Percentiles rank a stretch among this genome's conserved stretches.
Evolutionary conservation across 1,140 invertebrate genomes (phyloP).

Genomic region (Cherax quadricarinatus): DNA sequence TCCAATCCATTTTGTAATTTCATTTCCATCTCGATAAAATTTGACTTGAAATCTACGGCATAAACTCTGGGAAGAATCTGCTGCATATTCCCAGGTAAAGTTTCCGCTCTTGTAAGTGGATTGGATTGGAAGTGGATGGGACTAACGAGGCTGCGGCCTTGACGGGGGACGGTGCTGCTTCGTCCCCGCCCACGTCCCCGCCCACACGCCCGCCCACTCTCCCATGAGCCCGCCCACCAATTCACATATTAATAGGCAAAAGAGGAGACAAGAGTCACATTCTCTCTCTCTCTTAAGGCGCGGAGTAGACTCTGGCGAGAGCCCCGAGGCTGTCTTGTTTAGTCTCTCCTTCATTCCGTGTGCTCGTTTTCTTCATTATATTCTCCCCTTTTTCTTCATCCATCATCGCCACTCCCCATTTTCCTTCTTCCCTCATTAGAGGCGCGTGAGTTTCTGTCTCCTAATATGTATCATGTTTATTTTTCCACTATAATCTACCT

Average conservation of each 20-base stretch:
- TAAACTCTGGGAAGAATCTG: neutral
- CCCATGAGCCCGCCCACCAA: neutral
- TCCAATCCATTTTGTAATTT: constrained; percentile 64
- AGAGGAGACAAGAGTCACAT: neutral
- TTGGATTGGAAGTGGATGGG: constrained; percentile 44
- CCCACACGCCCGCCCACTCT: neutral
- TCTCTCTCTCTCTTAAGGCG: no score
- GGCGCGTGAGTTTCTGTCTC: no score
- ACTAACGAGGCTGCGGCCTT: neutral
- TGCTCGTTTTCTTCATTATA: neutral
- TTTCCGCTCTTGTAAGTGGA: constrained; percentile 30
- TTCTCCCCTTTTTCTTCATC: neutral
- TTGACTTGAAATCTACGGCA: constrained; percentile 35
- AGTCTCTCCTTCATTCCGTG: no score
- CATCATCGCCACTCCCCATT: neutral
- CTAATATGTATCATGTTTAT: no score
- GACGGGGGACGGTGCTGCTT: neutral
- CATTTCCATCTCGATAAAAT: constrained; percentile 57
- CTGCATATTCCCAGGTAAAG: constrained; percentile 30
- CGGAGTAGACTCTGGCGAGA: no score
- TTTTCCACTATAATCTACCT: no score
- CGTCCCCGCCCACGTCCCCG: neutral
- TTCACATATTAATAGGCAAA: neutral
- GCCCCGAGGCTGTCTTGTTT: no score
- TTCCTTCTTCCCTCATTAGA: neutral